Evolutionary conservation across 2,113 vertebrate genomes (phyloP).

Genomic region (Leptosomus discolor): DNA sequence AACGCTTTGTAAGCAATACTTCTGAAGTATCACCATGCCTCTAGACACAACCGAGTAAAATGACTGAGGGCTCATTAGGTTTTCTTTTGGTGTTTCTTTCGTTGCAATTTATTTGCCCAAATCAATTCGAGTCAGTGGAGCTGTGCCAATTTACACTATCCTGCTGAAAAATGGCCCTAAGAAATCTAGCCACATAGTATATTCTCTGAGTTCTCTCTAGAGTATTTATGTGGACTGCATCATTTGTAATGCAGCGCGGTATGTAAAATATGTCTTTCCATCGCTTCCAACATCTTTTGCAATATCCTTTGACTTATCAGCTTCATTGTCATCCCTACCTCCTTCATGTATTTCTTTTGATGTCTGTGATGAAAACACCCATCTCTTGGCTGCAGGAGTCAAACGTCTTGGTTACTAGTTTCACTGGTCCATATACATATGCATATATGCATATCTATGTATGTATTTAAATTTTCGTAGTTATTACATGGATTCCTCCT

Average conservation of each 20-base stretch:
- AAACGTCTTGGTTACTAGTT: neutral
- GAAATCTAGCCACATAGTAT: neutral
- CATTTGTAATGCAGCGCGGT: neutral
- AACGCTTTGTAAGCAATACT: neutral
- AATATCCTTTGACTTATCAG: neutral
- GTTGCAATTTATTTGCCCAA: neutral
- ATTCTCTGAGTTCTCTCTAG: neutral
- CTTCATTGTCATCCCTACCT: neutral
- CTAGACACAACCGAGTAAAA: neutral
- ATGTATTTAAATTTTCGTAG: neutral
- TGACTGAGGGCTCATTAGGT: neutral
- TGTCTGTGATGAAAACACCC: neutral
- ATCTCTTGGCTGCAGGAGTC: neutral
- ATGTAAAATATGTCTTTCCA: neutral
- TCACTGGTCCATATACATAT: neutral
- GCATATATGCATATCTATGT: neutral
- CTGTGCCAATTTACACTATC: neutral
- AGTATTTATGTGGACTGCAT: neutral
- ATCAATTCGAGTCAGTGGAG: neutral
- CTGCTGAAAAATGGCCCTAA: neutral
- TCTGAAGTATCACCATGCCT: neutral
- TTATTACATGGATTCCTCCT: neutral
- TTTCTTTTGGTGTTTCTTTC: neutral
- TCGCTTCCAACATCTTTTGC: neutral
- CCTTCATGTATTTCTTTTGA: neutral